phyloP scores from a whole-genome alignment of 2,113 vertebrate species.

The Larimichthys crocea region DNA sequence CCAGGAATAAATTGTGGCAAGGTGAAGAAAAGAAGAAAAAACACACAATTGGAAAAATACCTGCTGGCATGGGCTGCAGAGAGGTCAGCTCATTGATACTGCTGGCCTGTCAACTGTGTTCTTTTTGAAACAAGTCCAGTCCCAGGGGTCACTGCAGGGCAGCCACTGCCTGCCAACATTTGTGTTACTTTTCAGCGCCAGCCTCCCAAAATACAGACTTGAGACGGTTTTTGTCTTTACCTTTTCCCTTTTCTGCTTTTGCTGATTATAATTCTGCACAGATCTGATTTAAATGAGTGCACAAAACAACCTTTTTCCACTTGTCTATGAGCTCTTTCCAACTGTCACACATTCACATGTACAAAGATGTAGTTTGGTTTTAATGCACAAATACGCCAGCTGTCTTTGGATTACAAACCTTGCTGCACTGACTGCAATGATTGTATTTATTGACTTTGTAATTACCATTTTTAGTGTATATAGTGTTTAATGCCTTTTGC shows the following conservation, averaged over 20 bases:
- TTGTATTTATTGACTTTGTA: not conserved
- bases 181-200: constrained; percentile 59
- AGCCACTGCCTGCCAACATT: constrained; percentile 64
- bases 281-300: not conserved
- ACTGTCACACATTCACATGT: not conserved
- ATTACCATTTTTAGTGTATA: not conserved
- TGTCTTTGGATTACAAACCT: not conserved
- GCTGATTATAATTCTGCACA: not conserved
- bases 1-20: constrained; percentile 69
- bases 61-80: constrained; percentile 66
- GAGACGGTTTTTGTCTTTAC: constrained; percentile 25
- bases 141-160: constrained; percentile 66
- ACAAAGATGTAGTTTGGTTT: not conserved
- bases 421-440: not conserved
- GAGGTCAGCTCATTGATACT: constrained; percentile 76
- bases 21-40: constrained; percentile 70
- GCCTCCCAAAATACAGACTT: constrained; percentile 39
- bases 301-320: too few species aligned
- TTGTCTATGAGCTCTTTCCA: too few species aligned
- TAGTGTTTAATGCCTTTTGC: not conserved
- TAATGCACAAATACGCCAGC: not conserved
- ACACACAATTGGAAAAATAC: constrained; percentile 68
- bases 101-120: constrained; percentile 71
- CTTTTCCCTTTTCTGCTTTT: not conserved
- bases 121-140: constrained; percentile 64